Conservation (phyloP, 2,888 invertebrate species). For the Euplexia lucipara region DNA sequence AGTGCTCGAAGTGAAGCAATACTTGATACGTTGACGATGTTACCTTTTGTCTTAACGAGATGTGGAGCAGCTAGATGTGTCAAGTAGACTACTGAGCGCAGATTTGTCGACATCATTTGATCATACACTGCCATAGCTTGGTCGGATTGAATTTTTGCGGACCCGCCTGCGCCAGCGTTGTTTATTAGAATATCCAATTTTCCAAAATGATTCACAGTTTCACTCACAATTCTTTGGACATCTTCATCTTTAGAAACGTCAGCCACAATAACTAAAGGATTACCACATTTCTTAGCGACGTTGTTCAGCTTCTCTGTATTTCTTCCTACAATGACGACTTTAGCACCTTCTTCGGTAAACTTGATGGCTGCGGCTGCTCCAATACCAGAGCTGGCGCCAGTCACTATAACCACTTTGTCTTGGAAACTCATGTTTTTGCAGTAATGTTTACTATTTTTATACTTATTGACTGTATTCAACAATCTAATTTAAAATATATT, state of each 20-base stretch:
- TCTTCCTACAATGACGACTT: conserved; percentile 63
- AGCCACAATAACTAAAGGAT: conserved; percentile 30
- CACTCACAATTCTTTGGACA: conserved; percentile 28
- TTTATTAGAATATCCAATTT: conserved; percentile 34
- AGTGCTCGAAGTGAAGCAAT: conserved; percentile 16
- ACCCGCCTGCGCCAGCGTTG: conserved; percentile 15
- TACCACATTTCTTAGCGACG: conserved; percentile 31
- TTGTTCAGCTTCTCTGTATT: conserved; percentile 52
- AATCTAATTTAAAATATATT: conserved; percentile 6
- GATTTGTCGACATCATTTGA: conserved; percentile 45
- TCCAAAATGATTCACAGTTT: conserved; percentile 23
- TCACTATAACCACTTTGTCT: conserved; percentile 67
- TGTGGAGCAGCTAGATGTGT: conserved; percentile 61
- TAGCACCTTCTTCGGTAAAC: conserved; percentile 60
- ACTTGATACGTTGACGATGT: conserved; percentile 93
- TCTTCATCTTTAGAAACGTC: conserved; percentile 38
- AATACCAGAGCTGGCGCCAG: conserved; percentile 69
- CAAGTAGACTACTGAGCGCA: conserved; percentile 50
- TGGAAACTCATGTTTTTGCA: conserved; percentile 67
- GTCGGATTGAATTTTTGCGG: conserved; percentile 6
- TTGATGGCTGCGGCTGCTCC: conserved; percentile 64
- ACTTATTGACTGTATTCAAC: background rate
- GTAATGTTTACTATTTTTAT: no score
- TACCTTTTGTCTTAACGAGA: conserved; percentile 81
- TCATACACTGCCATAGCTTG: conserved; percentile 49